A percentile compares a stretch with the other conserved stretches of the same genome.
These are phyloP conservation scores for Globia sparganii DNA, from an alignment of 2,888 invertebrate species.

Conservation along the genomic window DNA sequence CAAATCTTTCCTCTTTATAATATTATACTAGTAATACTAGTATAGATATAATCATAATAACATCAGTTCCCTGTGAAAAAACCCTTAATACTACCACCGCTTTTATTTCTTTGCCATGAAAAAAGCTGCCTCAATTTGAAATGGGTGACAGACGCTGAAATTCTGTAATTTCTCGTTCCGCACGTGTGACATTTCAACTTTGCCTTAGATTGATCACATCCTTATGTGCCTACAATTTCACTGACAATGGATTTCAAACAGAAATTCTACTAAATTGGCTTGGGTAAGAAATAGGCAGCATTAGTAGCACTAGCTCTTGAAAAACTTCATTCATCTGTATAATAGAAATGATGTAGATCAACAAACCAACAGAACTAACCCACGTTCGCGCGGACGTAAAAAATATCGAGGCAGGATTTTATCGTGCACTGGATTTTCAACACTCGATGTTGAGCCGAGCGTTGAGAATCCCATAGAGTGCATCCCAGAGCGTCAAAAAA, in stretches of 20 bases:
- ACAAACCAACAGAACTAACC: no score
- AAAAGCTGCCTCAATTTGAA: background rate
- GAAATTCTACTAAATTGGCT: background rate
- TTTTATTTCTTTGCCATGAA: background rate
- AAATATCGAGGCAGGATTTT: background rate
- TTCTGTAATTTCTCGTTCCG: background rate
- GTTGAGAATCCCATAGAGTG: background rate
- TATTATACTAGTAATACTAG: no score
- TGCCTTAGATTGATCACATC: background rate
- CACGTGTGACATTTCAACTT: background rate
- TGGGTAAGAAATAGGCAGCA: no score
- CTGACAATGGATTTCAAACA: background rate
- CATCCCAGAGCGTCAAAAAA: background rate
- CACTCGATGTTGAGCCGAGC: no score
- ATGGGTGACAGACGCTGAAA: background rate
- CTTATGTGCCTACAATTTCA: background rate
- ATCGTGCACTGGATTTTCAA: background rate
- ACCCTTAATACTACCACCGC: background rate
- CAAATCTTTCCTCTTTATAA: no score
- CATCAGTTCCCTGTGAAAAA: background rate
- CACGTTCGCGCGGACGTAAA: no score
- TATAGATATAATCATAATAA: background rate
- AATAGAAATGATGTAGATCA: no score
- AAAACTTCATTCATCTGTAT: no score
- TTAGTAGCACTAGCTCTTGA: no score